Base-by-base conservation (phyloP, 2,888 invertebrate genomes). In the Agrochola macilenta region DNA sequence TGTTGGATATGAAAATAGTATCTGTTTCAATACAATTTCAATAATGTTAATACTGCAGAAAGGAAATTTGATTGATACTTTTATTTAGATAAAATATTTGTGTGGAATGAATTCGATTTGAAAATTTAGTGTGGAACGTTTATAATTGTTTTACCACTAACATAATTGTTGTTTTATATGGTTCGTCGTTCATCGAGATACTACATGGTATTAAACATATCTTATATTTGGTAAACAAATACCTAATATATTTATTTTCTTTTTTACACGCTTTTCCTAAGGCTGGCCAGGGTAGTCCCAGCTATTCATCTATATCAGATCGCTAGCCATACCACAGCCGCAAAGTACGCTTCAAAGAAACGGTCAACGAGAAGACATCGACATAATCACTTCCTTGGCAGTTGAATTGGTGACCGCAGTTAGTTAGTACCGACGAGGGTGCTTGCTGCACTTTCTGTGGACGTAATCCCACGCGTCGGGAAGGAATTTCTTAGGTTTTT, bases 371-470 rank as follows among this genome's bases (percentile, higher is more conserved):
- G 39, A 23, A 35, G 30, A 30, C 30, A 77, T 26, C 23, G 14
- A 12, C 8, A 49, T 57, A 63, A 83, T 69, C 79, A 64, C 78
- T 35, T 54, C 46, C 5, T 11, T 49, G n/a, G 57, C 30, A 77
- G 57, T 39, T 4, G 17, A 17, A 79, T 52, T 63, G 52, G 57
- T 63, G 52, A 46, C 57, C 14, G 49, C 35, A 68, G 63, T 83
- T 69, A 78, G 26, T 78, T 63, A 61, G 35, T n/a, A 26, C 46
- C 23, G 30, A 64, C 74, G 8, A 35, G 60, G 8, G n/a, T 5
- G 26, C 39, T 43, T 14, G 9, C 54, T 76, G 39, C n/a, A 57
- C 49, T 66, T 58, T 78, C 52, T 35, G 52, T 43, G 23, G 5
- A 57, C 20, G 14, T 49, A 57, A 57, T 63, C 46, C 12, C 4